A percentile compares a stretch with the other conserved stretches of the same genome.
phyloP scores from a whole-genome alignment of 2,797 vertebrate genomes.

The Melanotaenia trifasciata region DNA sequence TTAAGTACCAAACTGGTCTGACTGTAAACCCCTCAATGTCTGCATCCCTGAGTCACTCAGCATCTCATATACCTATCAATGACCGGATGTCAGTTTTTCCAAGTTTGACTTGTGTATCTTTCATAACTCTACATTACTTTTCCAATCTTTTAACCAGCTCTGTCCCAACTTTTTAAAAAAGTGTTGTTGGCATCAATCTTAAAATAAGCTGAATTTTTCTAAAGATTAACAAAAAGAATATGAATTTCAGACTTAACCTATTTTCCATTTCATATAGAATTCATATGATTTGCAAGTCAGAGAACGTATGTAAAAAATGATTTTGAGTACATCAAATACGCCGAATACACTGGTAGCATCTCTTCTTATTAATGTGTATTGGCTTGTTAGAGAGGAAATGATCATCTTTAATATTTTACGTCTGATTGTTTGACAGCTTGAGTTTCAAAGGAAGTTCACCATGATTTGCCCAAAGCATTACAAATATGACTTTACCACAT shows the following conservation, averaged over 20 bases:
- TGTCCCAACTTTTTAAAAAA: not conserved
- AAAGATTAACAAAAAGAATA: not conserved
- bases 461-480: not conserved
- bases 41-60: not conserved
- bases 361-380: not conserved
- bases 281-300: too few relatives aligned
- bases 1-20: not conserved
- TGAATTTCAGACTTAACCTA: not conserved
- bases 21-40: not conserved
- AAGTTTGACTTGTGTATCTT: too few relatives aligned
- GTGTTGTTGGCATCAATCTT: not conserved
- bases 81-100: too few relatives aligned
- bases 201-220: not conserved
- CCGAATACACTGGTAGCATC: not conserved
- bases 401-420: too few relatives aligned
- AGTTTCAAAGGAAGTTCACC: not conserved
- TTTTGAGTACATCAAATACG: not conserved
- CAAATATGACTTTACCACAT: conserved; percentile 4
- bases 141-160: not conserved
- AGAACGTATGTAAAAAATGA: not conserved
- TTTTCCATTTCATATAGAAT: not conserved
- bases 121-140: not conserved
- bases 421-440: too few relatives aligned
- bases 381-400: too few relatives aligned
- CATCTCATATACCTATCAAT: too few relatives aligned